Conservation (phyloP, 2,888 invertebrate species). For the Lucinisca nassula region DNA sequence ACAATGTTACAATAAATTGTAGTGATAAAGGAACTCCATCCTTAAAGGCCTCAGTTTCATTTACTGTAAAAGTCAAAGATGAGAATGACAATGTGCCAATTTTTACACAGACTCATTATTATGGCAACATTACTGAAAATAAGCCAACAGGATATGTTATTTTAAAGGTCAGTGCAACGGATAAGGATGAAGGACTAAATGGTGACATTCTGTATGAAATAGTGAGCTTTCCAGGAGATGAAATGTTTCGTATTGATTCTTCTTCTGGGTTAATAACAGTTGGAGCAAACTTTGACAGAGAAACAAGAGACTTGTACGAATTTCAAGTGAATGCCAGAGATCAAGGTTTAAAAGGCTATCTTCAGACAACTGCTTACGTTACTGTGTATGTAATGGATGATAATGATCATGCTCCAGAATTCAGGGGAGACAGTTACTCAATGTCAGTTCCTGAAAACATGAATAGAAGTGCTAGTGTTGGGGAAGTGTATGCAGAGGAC, state of each 20-base stretch:
- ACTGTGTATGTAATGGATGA: slow-evolving; percentile 65
- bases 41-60: slow-evolving; percentile 66
- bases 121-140: slow-evolving; percentile 75
- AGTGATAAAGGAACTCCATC: slow-evolving; percentile 89
- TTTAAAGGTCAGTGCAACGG: slow-evolving; percentile 94
- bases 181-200: slow-evolving; percentile 89
- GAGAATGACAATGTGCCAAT: slow-evolving; percentile 97
- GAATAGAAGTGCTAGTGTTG: slow-evolving; percentile 58
- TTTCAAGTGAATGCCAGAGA: slow-evolving; percentile 75
- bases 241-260: slow-evolving; percentile 63
- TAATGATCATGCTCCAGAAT: slow-evolving; percentile 72
- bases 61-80: slow-evolving; percentile 90
- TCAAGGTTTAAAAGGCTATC: slow-evolving; percentile 21
- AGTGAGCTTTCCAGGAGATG: slow-evolving; percentile 30
- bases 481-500: slow-evolving; percentile 67
- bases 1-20: slow-evolving; percentile 88
- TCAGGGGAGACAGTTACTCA: slow-evolving; percentile 67
- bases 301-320: slow-evolving; percentile 61
- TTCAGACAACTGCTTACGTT: slow-evolving; percentile 63
- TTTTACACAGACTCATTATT: slow-evolving; percentile 89
- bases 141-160: slow-evolving; percentile 89
- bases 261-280: slow-evolving; percentile 72
- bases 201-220: slow-evolving; percentile 64
- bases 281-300: slow-evolving; percentile 71
- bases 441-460: slow-evolving; percentile 71